Base-by-base conservation (phyloP, 2,797 vertebrate species). In the Knipowitschia caucasica region DNA sequence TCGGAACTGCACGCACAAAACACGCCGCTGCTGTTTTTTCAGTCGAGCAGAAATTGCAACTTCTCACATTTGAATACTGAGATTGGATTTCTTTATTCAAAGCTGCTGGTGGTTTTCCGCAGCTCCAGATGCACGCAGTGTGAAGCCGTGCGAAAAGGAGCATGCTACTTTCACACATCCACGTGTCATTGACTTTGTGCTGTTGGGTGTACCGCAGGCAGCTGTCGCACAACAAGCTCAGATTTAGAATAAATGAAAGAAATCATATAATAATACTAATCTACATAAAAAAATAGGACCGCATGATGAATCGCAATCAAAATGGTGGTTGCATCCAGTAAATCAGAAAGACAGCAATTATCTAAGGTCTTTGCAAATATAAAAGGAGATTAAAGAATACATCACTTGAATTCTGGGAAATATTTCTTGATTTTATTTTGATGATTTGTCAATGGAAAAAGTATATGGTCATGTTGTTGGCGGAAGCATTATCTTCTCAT, bases 21-120 rank as follows among this genome's bases (percentile, higher is more conserved):
- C 34, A 52, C n/a, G 15, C 9, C 25, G 30, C 21, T 7, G 23
- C 47, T 35, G 31, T 73, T 64, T 49, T 61, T 51, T 55, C 54
- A 56, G 29, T 31, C 64, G 59, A 56, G 72, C 68, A 50, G 69
- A 46, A 43, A 63, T 30, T 75, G 73, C 53, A 62, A 76, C 74
- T 69, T 67, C 35, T 65, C 27, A 24, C 21, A 84, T 90, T 88
- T 86, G 81, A 83, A 85, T 86, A 55, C 8, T 46, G 33, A 67
- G 78, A 59, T 75, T 62, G 56, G 23, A 82, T 85, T 84, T 86
- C 79, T 74, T 80, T 78, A 89, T 86, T 84, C 82, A 88, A 85
- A 88, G 55, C 51, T 6, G 17, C 24, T 17, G 31, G 51, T 15
- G 80, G 86, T 90, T 84, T 49, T 75, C 77, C 76, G 69, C 53